These are phyloP conservation scores for Melanargia galathea DNA, from an alignment of 2,888 invertebrate species.

Conservation along the genomic window DNA sequence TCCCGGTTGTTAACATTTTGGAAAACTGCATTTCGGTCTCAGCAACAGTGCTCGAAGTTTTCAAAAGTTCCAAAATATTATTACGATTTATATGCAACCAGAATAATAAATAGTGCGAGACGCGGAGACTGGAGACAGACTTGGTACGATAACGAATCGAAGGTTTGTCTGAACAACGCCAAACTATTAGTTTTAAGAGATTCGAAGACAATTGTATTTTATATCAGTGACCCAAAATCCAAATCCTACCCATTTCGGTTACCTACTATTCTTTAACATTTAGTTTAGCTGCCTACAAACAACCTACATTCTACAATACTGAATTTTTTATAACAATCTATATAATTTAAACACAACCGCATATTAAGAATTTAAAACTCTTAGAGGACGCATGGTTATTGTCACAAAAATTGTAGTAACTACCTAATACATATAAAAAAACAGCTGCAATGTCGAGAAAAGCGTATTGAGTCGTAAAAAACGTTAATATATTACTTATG, in stretches of 20 bases:
- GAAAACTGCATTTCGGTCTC: slow-evolving; percentile 14
- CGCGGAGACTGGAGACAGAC: neutral
- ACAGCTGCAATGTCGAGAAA: slow-evolving; percentile 4
- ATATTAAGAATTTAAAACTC: too few relatives aligned
- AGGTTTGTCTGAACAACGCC: neutral
- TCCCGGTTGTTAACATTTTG: slow-evolving; percentile 17
- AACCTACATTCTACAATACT: too few relatives aligned
- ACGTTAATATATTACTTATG: slow-evolving; percentile 10
- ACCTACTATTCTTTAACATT: too few relatives aligned
- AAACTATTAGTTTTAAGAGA: neutral
- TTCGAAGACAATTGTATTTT: neutral
- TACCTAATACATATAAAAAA: neutral
- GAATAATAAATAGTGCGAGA: slow-evolving; percentile 1
- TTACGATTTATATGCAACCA: slow-evolving; percentile 14
- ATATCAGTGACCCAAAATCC: neutral
- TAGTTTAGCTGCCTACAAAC: too few relatives aligned
- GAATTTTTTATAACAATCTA: too few relatives aligned
- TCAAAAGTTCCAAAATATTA: slow-evolving; percentile 16
- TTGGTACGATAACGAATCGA: neutral
- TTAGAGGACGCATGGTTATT: neutral
- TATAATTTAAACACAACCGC: too few relatives aligned
- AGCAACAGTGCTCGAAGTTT: slow-evolving; percentile 13
- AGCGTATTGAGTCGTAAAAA: slow-evolving; percentile 17
- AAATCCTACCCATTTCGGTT: neutral
- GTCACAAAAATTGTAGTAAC: neutral